These are phyloP conservation scores for Callospermophilus lateralis DNA, from an alignment of 2,113 vertebrate species.

Conservation along the genomic window DNA sequence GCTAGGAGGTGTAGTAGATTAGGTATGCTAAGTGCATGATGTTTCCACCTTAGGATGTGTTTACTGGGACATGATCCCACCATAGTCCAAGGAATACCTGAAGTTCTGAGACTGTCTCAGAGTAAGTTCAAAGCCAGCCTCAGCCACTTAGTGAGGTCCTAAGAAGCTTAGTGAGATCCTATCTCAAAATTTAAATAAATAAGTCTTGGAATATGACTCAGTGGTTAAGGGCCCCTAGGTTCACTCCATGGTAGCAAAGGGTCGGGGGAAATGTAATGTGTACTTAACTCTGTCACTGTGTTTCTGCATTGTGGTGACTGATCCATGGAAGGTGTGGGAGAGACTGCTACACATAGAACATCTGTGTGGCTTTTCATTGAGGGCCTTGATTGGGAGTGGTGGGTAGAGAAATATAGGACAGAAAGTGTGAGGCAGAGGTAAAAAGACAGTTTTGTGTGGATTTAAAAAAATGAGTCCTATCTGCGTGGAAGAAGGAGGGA, in stretches of 20 bases:
- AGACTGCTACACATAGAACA: background rate
- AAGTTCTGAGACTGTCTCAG: background rate
- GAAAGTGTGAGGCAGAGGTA: background rate
- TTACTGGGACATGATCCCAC: background rate
- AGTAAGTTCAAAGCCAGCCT: too few relatives aligned
- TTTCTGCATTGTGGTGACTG: background rate
- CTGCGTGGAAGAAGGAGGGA: background rate
- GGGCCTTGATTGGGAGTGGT: too few relatives aligned
- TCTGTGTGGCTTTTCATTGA: background rate
- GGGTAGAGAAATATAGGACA: background rate
- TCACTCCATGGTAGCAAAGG: too few relatives aligned
- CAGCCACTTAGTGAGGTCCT: too few relatives aligned
- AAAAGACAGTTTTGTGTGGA: background rate
- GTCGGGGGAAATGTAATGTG: too few relatives aligned
- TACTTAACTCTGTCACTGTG: background rate
- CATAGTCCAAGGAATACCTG: background rate
- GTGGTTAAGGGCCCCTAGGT: too few relatives aligned
- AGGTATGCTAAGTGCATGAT: background rate
- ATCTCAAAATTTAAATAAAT: too few relatives aligned
- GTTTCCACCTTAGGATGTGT: background rate
- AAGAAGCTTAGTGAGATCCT: too few relatives aligned
- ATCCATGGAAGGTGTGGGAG: background rate
- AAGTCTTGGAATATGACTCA: too few relatives aligned
- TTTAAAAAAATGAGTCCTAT: background rate
- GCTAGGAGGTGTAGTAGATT: too few relatives aligned